These are phyloP conservation scores for Agrypnia vestita DNA, from an alignment of 1,140 invertebrate genomes.

Conservation along the genomic window DNA sequence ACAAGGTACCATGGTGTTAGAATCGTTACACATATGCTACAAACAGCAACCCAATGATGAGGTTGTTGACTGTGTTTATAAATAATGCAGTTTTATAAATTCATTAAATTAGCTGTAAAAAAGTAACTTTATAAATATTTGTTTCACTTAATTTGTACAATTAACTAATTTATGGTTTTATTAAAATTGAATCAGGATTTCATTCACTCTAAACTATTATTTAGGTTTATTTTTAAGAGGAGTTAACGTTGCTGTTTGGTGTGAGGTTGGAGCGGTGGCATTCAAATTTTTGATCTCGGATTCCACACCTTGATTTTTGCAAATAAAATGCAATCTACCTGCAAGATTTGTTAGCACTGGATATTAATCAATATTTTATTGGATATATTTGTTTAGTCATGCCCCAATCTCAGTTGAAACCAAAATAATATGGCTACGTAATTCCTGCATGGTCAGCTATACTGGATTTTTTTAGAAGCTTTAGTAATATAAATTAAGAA, in stretches of 20 bases:
- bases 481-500: no score
- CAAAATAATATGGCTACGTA: conserved; percentile 23
- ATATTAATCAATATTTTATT: conserved; percentile 17
- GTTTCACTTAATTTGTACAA: not conserved
- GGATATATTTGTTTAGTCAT: no score
- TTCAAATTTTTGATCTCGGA: not conserved
- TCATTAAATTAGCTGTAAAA: no score
- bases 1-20: no score
- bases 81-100: no score
- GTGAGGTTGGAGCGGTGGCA: not conserved
- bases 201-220: conserved; percentile 23
- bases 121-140: not conserved
- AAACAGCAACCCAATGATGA: no score
- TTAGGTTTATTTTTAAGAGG: conserved; percentile 33
- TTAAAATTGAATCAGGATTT: conserved; percentile 16
- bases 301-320: not conserved
- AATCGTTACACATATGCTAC: no score
- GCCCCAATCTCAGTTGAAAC: not conserved
- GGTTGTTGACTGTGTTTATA: no score
- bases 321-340: not conserved
- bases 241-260: conserved; percentile 26
- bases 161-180: not conserved
- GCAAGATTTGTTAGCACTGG: not conserved
- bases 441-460: conserved; percentile 20
- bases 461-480: not conserved